These are phyloP conservation scores for Bradypus variegatus DNA, from an alignment of 2,797 vertebrate genomes.

Conservation along the genomic window DNA sequence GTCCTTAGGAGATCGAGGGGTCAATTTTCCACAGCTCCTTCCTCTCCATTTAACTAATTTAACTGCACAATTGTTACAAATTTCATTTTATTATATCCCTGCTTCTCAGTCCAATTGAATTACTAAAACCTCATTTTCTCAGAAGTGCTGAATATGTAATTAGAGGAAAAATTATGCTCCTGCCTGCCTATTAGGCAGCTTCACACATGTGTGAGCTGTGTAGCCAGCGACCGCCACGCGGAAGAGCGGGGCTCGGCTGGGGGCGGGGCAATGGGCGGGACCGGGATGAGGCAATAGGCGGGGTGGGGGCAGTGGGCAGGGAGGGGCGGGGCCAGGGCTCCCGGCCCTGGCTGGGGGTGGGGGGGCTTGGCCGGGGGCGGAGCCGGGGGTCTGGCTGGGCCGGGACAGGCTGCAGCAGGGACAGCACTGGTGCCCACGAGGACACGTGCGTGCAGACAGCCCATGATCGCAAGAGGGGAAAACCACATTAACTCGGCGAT, in stretches of 20 bases:
- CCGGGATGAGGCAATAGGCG: no score
- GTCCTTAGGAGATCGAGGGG: slow-evolving; percentile 77
- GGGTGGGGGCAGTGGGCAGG: no score
- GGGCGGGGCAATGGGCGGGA: not conserved
- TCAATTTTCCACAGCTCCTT: slow-evolving; percentile 79
- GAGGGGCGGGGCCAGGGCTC: not conserved
- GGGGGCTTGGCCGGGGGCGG: not conserved
- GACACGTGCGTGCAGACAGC: slow-evolving; percentile 39
- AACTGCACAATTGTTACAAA: slow-evolving; percentile 81
- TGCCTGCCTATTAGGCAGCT: slow-evolving; percentile 78
- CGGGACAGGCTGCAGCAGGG: not conserved
- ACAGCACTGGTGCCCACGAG: not conserved
- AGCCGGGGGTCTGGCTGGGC: accelerated
- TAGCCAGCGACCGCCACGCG: not conserved
- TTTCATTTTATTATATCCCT: slow-evolving; percentile 81
- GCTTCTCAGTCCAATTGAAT: slow-evolving; percentile 88
- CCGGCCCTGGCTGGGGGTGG: not conserved
- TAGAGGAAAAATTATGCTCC: slow-evolving; percentile 80
- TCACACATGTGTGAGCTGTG: slow-evolving; percentile 49
- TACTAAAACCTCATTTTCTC: slow-evolving; percentile 93
- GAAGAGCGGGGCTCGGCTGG: accelerated
- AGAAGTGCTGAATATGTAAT: slow-evolving; percentile 91
- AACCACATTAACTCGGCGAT: slow-evolving; percentile 70
- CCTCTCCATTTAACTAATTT: slow-evolving; percentile 85
- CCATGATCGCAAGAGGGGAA: not conserved